These are phyloP conservation scores for Anodontia alba DNA, from an alignment of 2,888 invertebrate species.

Conservation along the genomic window DNA sequence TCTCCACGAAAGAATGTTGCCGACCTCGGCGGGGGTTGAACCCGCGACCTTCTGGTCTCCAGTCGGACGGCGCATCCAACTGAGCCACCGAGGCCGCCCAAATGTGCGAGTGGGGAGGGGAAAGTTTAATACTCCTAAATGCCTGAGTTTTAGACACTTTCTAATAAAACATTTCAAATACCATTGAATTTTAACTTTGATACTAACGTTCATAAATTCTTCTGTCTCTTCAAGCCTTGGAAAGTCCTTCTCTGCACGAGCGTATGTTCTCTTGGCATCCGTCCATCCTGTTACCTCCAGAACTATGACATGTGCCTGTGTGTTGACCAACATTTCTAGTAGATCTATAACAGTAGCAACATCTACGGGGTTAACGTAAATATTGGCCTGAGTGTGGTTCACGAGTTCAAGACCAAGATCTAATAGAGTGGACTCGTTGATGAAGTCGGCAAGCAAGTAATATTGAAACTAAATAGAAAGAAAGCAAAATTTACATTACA, in stretches of 20 bases:
- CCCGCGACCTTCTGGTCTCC: too few species aligned
- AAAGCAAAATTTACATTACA: too few species aligned
- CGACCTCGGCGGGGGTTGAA: too few species aligned
- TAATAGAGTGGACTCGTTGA: conserved; percentile 71
- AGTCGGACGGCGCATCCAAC: too few species aligned
- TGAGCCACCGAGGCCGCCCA: too few species aligned
- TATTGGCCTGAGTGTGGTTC: conserved; percentile 76
- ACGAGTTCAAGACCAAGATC: conserved; percentile 72
- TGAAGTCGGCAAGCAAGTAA: conserved; percentile 44
- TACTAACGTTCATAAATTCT: conserved; percentile 77
- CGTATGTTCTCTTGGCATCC: conserved; percentile 69
- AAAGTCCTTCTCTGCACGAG: conserved; percentile 68
- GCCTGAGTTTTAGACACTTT: too few species aligned
- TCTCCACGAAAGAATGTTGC: too few species aligned
- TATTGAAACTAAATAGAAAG: conserved; percentile 59
- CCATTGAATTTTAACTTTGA: too few species aligned
- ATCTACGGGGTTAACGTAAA: conserved; percentile 81
- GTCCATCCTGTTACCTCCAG: conserved; percentile 72
- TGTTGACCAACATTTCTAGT: conserved; percentile 75
- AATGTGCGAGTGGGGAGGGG: too few species aligned
- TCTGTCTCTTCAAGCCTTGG: conserved; percentile 77
- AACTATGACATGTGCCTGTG: conserved; percentile 78
- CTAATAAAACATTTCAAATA: too few species aligned
- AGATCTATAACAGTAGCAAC: conserved; percentile 82
- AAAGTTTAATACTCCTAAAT: too few species aligned